phyloP scores from a whole-genome alignment of 1,140 invertebrate species.

The Eupeodes corollae region DNA sequence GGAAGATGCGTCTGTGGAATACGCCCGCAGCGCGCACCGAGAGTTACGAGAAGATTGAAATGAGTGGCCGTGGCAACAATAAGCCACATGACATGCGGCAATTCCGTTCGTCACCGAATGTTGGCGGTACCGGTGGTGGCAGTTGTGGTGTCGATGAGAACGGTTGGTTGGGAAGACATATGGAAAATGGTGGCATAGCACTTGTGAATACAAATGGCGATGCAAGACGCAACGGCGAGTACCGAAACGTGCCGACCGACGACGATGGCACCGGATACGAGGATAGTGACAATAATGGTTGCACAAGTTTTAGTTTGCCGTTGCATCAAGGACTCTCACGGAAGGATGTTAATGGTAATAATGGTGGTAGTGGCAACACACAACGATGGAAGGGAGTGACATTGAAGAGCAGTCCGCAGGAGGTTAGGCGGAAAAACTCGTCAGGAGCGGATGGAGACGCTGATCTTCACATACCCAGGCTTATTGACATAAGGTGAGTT shows the following conservation, averaged over 20 bases:
- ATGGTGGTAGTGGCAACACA: background rate
- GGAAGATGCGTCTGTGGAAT: constrained; percentile 34
- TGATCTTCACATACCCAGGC: constrained; percentile 47
- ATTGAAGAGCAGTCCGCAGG: constrained; percentile 9
- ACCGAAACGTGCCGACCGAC: constrained; percentile 54
- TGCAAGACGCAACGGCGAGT: constrained; percentile 50
- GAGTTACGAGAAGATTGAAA: constrained; percentile 64
- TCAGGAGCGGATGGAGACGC: constrained; percentile 31
- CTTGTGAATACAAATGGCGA: constrained; percentile 31
- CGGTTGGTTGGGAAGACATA: background rate
- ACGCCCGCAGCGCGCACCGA: constrained; percentile 42
- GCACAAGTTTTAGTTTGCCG: constrained; percentile 4
- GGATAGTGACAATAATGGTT: constrained; percentile 38
- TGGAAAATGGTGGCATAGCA: constrained; percentile 13
- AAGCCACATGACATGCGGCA: constrained; percentile 15
- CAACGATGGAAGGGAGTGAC: constrained; percentile 29
- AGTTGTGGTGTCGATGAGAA: constrained; percentile 8
- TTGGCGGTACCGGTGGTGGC: constrained; percentile 8
- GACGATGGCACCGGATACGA: constrained; percentile 47
- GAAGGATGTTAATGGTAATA: background rate
- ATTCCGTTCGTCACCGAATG: constrained; percentile 16
- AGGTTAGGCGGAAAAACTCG: constrained; percentile 8
- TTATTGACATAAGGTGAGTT: constrained; percentile 41
- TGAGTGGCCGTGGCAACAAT: constrained; percentile 35
- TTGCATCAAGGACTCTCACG: background rate